Percentiles rank a stretch among this genome's conserved stretches.
Evolutionary conservation across 2,888 invertebrate genomes (phyloP).

Genomic region (Scaptomyza parva): DNA sequence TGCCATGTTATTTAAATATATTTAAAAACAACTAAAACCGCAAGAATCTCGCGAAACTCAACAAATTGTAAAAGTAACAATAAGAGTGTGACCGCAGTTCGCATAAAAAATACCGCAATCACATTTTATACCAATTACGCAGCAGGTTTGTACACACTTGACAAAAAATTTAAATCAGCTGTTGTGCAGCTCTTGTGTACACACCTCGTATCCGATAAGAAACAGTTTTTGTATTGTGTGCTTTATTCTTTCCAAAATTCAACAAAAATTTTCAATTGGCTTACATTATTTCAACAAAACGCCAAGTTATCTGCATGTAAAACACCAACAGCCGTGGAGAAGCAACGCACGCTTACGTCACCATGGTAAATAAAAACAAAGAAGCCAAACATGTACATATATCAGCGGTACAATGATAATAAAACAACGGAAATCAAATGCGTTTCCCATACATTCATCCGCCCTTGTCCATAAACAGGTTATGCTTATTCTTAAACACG

Average conservation of each 20-base stretch:
- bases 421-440: slow-evolving; percentile 3
- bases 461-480: background rate
- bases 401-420: slow-evolving; percentile 27
- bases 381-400: slow-evolving; percentile 58
- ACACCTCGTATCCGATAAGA: slow-evolving; percentile 68
- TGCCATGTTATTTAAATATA: slow-evolving; percentile 79
- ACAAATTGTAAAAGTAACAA: background rate
- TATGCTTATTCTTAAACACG: background rate
- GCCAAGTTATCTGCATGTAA: slow-evolving; percentile 39
- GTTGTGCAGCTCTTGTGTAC: slow-evolving; percentile 58
- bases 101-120: background rate
- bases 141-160: slow-evolving; percentile 60
- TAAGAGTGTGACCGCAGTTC: slow-evolving; percentile 27
- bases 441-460: background rate
- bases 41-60: background rate
- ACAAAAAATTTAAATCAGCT: slow-evolving; percentile 33
- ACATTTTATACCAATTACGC: background rate
- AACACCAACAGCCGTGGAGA: slow-evolving; percentile 21
- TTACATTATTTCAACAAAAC: slow-evolving; percentile 13
- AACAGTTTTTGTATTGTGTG: slow-evolving; percentile 55
- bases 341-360: slow-evolving; percentile 45
- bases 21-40: slow-evolving; percentile 10
- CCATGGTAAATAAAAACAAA: slow-evolving; percentile 71
- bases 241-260: slow-evolving; percentile 25
- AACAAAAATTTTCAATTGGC: slow-evolving; percentile 17